These are phyloP conservation scores for Drosophila takahashii DNA, from an alignment of 1,140 invertebrate species.

Conservation along the genomic window DNA sequence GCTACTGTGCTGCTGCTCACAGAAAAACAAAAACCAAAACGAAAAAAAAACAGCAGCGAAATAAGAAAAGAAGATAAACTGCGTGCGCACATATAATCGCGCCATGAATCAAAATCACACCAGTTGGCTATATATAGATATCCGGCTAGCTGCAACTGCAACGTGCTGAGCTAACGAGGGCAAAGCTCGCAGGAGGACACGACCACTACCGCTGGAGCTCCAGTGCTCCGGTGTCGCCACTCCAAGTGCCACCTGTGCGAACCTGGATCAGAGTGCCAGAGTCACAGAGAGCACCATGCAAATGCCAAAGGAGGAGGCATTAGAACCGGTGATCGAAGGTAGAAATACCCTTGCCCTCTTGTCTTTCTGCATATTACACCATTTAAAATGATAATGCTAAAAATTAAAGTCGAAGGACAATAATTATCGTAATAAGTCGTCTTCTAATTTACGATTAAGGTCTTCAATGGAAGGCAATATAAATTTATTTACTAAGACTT, in stretches of 20 bases:
- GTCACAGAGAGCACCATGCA: constrained; percentile 22
- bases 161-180: constrained; percentile 64
- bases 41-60: neutral
- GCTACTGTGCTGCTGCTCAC: constrained; percentile 59
- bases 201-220: constrained; percentile 16
- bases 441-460: too few species aligned
- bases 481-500: too few species aligned
- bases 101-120: constrained; percentile 83
- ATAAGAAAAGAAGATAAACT: constrained; percentile 78
- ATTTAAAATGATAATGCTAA: too few species aligned
- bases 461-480: too few species aligned
- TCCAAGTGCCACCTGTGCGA: constrained; percentile 47
- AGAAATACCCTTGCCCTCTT: neutral
- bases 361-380: too few species aligned
- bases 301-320: constrained; percentile 16
- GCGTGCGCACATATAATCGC: constrained; percentile 81
- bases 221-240: constrained; percentile 13
- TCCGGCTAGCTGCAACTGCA: constrained; percentile 62
- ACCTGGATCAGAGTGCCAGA: constrained; percentile 28
- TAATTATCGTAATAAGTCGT: too few species aligned
- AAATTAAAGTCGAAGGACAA: too few species aligned
- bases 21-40: constrained; percentile 16
- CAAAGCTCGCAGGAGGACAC: constrained; percentile 53
- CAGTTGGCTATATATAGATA: constrained; percentile 81
- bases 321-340: neutral